Conservation (phyloP, 2,888 invertebrate genomes). For the Orchesella flavescens region DNA sequence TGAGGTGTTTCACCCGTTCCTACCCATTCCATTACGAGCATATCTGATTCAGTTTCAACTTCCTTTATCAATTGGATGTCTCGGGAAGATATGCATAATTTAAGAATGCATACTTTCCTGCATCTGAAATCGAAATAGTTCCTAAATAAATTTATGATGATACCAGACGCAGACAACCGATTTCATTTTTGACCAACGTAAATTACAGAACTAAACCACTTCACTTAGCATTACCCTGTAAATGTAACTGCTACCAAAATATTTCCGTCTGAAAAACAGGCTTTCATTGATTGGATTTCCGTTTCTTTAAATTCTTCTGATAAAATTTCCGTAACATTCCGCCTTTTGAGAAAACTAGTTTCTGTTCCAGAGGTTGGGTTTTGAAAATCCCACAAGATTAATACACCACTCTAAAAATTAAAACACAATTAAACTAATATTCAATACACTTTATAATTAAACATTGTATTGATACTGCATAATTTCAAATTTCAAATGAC, state of each 20-base stretch:
- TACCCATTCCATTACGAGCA: neutral
- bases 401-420: neutral
- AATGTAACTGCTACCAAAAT: neutral
- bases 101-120: neutral
- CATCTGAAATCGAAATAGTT: neutral
- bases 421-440: neutral
- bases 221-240: constrained; percentile 1
- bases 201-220: too few relatives aligned
- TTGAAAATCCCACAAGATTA: constrained; percentile 22
- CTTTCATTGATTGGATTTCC: constrained; percentile 20
- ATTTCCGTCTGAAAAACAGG: neutral
- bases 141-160: too few relatives aligned
- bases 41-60: constrained; percentile 13
- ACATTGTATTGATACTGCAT: too few relatives aligned
- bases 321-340: constrained; percentile 15
- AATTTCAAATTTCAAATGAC: neutral
- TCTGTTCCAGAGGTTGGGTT: constrained; percentile 3
- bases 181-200: too few relatives aligned
- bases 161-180: too few relatives aligned
- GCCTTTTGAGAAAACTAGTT: neutral
- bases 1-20: neutral
- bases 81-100: neutral
- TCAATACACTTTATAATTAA: too few relatives aligned
- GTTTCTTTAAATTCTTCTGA: neutral
- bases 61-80: neutral